Conservation (phyloP, 2,888 invertebrate genomes). For the Troglohyphantes excavatus region DNA sequence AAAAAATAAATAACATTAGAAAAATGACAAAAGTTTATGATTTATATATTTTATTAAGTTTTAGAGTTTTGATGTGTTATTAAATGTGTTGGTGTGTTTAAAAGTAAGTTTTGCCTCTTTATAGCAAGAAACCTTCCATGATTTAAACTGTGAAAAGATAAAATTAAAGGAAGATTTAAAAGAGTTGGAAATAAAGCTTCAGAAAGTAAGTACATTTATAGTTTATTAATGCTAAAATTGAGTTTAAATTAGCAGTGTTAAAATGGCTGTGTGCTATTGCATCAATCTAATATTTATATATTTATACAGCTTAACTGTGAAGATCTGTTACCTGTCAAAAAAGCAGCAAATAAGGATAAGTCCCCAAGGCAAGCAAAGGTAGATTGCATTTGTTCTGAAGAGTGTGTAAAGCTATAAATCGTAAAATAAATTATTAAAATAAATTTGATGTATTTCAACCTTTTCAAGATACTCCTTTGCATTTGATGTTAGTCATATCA, state of each 20-base stretch:
- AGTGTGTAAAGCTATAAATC: too few relatives aligned
- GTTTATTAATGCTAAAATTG: neutral
- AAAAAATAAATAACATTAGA: too few relatives aligned
- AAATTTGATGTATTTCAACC: too few relatives aligned
- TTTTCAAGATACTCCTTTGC: too few relatives aligned
- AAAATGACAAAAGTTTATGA: too few relatives aligned
- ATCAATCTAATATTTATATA: neutral
- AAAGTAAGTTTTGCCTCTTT: neutral
- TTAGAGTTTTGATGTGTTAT: too few relatives aligned
- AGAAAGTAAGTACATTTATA: slow-evolving; percentile 3
- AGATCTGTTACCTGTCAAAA: neutral
- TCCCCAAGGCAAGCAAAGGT: neutral
- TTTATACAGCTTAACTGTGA: neutral
- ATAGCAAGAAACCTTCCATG: slow-evolving; percentile 12
- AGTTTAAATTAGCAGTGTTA: too few relatives aligned
- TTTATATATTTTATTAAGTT: too few relatives aligned
- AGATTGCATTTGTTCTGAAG: neutral
- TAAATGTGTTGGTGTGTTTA: too few relatives aligned
- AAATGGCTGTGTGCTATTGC: too few relatives aligned
- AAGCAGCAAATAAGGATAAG: neutral
- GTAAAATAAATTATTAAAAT: too few relatives aligned
- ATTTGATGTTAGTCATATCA: too few relatives aligned
- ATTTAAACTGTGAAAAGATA: slow-evolving; percentile 33
- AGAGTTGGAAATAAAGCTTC: neutral
- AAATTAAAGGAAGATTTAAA: slow-evolving; percentile 31